A percentile compares a stretch with the other conserved stretches of the same genome.
Conservation (phyloP, 2,888 invertebrate species). For the Drosophila infuscata region DNA sequence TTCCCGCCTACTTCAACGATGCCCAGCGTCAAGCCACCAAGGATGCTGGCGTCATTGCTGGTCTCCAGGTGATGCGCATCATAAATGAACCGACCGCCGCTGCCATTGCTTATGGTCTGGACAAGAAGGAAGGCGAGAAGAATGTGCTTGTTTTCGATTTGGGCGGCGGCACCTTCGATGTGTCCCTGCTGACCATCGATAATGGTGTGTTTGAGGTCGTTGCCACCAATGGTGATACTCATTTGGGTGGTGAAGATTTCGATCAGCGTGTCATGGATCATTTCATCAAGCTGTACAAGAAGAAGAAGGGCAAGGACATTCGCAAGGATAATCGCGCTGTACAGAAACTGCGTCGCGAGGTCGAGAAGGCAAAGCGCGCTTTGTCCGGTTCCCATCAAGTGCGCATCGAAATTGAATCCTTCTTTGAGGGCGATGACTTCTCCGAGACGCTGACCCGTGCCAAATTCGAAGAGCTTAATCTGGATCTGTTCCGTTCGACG, state of each 20-base stretch:
- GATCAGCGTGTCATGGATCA: slow-evolving; percentile 99
- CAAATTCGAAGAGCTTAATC: slow-evolving; percentile 99
- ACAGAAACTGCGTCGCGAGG: slow-evolving; percentile 98
- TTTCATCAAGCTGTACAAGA: slow-evolving; percentile 99
- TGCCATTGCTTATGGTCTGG: slow-evolving; percentile 98
- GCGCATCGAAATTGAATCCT: slow-evolving; percentile 98
- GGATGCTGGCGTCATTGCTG: slow-evolving; percentile 98
- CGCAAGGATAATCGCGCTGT: slow-evolving; percentile 97
- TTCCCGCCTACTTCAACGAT: slow-evolving; percentile 98
- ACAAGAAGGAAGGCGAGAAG: slow-evolving; percentile 98
- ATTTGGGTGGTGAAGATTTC: slow-evolving; percentile 99
- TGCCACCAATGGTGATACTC: slow-evolving; percentile 92
- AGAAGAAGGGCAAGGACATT: slow-evolving; percentile 99
- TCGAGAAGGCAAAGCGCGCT: slow-evolving; percentile 98
- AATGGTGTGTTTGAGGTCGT: slow-evolving; percentile 97
- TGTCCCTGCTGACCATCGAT: slow-evolving; percentile 98
- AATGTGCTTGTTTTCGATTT: slow-evolving; percentile 99
- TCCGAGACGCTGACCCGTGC: slow-evolving; percentile 98
- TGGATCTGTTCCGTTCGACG: slow-evolving; percentile 95
- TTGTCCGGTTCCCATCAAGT: slow-evolving; percentile 97
- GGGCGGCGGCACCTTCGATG: slow-evolving; percentile 99
- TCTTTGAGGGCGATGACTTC: slow-evolving; percentile 99
- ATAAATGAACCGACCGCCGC: slow-evolving; percentile 99
- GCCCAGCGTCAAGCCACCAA: slow-evolving; percentile 99
- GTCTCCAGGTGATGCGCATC: slow-evolving; percentile 88